Conservation (phyloP, 2,888 invertebrate species). For the Sinelater perroti region DNA sequence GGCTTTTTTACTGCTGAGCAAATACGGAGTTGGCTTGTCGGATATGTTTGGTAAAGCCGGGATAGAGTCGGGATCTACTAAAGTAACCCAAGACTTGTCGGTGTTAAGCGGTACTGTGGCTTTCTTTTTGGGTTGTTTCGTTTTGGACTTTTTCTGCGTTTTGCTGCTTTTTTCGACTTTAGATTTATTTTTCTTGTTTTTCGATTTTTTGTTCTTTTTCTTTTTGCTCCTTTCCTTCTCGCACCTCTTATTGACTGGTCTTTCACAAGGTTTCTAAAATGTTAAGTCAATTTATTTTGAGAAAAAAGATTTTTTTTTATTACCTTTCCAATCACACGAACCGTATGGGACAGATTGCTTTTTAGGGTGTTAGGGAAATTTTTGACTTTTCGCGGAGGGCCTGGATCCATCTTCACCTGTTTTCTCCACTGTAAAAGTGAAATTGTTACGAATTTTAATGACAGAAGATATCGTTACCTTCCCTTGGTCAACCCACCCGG, state of each 20-base stretch:
- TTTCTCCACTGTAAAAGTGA: not conserved
- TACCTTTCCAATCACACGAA: no score
- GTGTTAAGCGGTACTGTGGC: not conserved
- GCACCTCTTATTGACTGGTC: constrained; percentile 3
- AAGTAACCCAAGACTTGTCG: constrained; percentile 6
- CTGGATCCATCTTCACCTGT: no score
- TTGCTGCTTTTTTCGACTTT: not conserved
- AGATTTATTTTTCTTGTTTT: constrained; percentile 3
- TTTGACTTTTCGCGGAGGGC: no score
- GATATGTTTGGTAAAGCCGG: not conserved
- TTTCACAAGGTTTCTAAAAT: constrained; percentile 4
- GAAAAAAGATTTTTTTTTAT: no score
- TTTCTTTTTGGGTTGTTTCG: not conserved
- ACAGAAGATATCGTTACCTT: constrained; percentile 4
- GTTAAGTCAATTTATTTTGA: no score
- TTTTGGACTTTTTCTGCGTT: not conserved
- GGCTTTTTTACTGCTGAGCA: not conserved
- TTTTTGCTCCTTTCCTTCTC: constrained; percentile 1
- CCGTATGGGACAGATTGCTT: no score
- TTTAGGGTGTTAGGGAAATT: no score
- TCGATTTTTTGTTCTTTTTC: constrained; percentile 10
- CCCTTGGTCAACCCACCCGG: constrained; percentile 21
- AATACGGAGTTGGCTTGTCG: not conserved
- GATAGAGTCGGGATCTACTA: not conserved
- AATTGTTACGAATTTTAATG: not conserved